Conservation (phyloP, 2,797 vertebrate genomes). For the Enteromius unitaeniatus region DNA sequence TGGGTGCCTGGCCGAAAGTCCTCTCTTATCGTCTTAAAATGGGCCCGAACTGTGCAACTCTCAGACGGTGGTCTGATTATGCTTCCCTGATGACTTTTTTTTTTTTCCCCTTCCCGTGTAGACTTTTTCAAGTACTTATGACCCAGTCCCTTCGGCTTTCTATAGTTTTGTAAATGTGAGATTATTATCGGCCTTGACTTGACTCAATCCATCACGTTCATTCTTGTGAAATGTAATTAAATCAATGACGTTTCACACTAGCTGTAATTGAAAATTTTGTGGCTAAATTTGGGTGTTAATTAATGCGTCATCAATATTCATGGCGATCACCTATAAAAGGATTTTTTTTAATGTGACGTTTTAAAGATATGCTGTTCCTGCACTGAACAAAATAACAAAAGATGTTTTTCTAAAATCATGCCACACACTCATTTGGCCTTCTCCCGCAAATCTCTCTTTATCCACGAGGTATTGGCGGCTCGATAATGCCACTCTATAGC, state of each 20-base stretch:
- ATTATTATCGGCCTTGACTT: constrained; percentile 49
- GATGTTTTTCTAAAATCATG: not conserved
- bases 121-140: constrained; percentile 35
- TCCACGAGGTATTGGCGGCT: constrained; percentile 50
- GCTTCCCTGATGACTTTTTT: constrained; percentile 31
- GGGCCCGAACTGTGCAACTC: constrained; percentile 34
- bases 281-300: constrained; percentile 82
- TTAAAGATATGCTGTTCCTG: constrained; percentile 49
- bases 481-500: constrained; percentile 61
- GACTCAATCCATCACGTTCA: constrained; percentile 58
- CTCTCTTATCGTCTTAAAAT: constrained; percentile 53
- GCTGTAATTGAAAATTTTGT: constrained; percentile 79
- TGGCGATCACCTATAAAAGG: constrained; percentile 75
- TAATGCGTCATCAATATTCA: constrained; percentile 85
- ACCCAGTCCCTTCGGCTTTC: constrained; percentile 21
- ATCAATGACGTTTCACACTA: constrained; percentile 58
- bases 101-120: not conserved
- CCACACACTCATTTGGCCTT: not conserved
- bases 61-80: constrained; percentile 47
- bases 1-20: constrained; percentile 62
- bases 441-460: constrained; percentile 48
- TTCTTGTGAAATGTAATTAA: constrained; percentile 58
- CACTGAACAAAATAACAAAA: not conserved
- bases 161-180: constrained; percentile 11
- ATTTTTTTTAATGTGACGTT: constrained; percentile 74